Base-by-base conservation (phyloP, 2,797 vertebrate genomes). In the Synaphobranchus kaupii region DNA sequence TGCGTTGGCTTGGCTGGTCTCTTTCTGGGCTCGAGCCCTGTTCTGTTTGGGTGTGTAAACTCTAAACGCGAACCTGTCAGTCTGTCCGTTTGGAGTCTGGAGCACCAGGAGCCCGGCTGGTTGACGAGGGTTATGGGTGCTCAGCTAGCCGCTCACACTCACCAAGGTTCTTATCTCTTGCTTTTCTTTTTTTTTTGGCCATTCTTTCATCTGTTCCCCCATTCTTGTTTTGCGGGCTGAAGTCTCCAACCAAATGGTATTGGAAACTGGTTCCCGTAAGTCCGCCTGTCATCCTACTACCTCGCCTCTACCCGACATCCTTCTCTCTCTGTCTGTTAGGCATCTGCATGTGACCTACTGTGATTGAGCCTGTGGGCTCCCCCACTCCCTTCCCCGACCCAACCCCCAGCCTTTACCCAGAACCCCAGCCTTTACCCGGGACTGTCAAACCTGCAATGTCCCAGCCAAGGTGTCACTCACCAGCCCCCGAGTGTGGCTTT, bases 261-360 rank as follows among this genome's bases (percentile, higher is more conserved):
- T 97, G 97, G 97, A 98, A 97, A 96, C 96, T 99, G 95, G 97
- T 98, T 95, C 98, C 98, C 96, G 97, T 98, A 98, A 98, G 97
- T 99, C 92, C 94, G 93, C 94, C 87, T 92, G 92, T 91, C 90
- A 91, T 89, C 89, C 93, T 93, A 48, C 47, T 83, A 34, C 86
- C 10, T 83, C 58, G 80, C 86, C 88, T 34, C 85, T 84, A 85
- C 86, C 83, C 84, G 63, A 63, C 20, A 86, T 8, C 71, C 5
- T 54, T 78, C 78, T 52, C 86, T 22, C 10, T 50, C 71, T 89
- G 85, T 86, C 34, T 81, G 3, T n/a, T 25, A 12, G 47, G 78
- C 47, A 50, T 47, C 34, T 47, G 13, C 73, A 73, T 78, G 73
- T 5, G 34, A 47, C 47, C 22, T 34, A 48, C 78, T n/a, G 44